A percentile compares a stretch with the other conserved stretches of the same genome.
Conservation (phyloP, 1,140 invertebrate species). For the Teleogryllus occipitalis region DNA sequence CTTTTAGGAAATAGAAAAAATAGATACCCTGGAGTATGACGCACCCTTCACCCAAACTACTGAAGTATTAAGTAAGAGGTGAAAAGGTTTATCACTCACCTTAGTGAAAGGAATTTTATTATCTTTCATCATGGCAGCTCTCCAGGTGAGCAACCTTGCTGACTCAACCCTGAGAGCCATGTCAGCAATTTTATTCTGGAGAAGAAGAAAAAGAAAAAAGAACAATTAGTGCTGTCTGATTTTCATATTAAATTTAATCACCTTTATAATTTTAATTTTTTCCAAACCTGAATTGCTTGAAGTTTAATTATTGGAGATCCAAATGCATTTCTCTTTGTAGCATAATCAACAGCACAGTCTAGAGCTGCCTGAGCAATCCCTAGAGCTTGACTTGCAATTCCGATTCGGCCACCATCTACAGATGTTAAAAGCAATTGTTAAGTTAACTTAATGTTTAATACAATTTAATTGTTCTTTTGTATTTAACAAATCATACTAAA, state of each 20-base stretch:
- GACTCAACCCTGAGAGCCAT: constrained; percentile 79
- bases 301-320: constrained; percentile 79
- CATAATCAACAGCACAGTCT: constrained; percentile 88
- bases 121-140: constrained; percentile 84
- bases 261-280: not conserved
- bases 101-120: constrained; percentile 75
- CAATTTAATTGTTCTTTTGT: too few relatives aligned
- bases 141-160: constrained; percentile 80
- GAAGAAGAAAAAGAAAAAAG: constrained; percentile 7
- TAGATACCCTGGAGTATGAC: too few relatives aligned
- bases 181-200: constrained; percentile 76
- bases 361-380: constrained; percentile 88
- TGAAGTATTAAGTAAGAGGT: not conserved
- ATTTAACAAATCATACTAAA: too few relatives aligned
- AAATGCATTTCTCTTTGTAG: constrained; percentile 79
- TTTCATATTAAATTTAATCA: not conserved
- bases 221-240: not conserved
- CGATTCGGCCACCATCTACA: constrained; percentile 74
- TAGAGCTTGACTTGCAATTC: constrained; percentile 80
- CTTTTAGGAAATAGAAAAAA: too few relatives aligned
- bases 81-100: constrained; percentile 33
- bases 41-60: not conserved
- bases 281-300: constrained; percentile 66
- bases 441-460: not conserved
- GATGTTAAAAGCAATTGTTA: constrained; percentile 6